These are phyloP conservation scores for Platyrinchus mystaceus DNA, from an alignment of 2,797 vertebrate species.

Conservation along the genomic window DNA sequence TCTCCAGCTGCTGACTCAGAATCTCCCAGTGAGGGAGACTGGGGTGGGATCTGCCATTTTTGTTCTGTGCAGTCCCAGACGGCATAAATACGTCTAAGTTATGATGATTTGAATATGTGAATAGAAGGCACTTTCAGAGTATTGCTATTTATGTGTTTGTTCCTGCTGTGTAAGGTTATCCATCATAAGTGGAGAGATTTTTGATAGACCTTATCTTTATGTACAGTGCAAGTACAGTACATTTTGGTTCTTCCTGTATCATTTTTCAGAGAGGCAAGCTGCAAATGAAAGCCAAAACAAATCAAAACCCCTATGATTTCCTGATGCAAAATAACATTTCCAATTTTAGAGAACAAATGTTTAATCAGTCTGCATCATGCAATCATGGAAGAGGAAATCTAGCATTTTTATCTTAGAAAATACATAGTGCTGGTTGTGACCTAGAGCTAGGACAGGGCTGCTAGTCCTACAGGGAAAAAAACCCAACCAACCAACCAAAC, in stretches of 20 bases:
- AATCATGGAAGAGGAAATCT: conserved; percentile 38
- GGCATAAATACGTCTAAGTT: background rate
- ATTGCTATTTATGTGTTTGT: conserved; percentile 12
- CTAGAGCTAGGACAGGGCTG: background rate
- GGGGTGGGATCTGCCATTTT: background rate
- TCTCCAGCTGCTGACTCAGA: background rate
- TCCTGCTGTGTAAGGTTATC: conserved; percentile 17
- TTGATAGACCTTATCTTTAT: conserved; percentile 41
- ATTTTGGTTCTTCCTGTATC: conserved; percentile 58
- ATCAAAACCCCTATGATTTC: conserved; percentile 35
- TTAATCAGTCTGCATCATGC: conserved; percentile 49
- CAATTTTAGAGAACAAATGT: conserved; percentile 59
- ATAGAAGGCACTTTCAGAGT: background rate
- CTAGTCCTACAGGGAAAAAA: background rate
- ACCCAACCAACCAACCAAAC: too few species aligned
- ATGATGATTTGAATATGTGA: background rate
- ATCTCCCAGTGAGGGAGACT: background rate
- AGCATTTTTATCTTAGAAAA: conserved; percentile 31
- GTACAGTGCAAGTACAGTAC: conserved; percentile 6
- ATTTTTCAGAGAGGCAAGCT: conserved; percentile 60
- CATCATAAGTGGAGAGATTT: conserved; percentile 32
- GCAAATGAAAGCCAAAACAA: conserved; percentile 58
- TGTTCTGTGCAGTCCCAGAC: background rate
- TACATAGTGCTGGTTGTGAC: background rate
- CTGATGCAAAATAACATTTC: conserved; percentile 58